Evolutionary conservation across 1,140 invertebrate species (phyloP).

Genomic region (Cotesia vestalis): DNA sequence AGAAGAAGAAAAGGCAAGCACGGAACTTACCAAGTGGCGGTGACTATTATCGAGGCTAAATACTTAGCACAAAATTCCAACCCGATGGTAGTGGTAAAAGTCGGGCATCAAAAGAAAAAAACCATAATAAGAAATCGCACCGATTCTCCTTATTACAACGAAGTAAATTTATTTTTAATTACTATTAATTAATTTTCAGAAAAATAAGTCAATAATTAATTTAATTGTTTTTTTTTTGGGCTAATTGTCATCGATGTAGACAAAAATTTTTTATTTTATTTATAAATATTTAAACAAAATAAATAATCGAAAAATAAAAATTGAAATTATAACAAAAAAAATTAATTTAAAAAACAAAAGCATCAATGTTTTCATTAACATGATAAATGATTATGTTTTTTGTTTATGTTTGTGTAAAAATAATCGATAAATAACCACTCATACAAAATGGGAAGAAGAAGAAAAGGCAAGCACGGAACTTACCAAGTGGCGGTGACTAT

Average conservation of each 20-base stretch:
- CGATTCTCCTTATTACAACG: conserved; percentile 71
- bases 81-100: conserved; percentile 67
- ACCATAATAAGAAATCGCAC: conserved; percentile 66
- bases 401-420: not conserved
- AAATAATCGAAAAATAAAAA: not conserved
- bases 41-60: conserved; percentile 67
- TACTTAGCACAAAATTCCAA: conserved; percentile 66
- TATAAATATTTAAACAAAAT: too few relatives aligned
- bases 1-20: conserved; percentile 40
- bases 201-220: conserved; percentile 22
- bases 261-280: too few relatives aligned
- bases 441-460: conserved; percentile 21
- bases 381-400: not conserved
- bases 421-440: conserved; percentile 10
- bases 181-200: conserved; percentile 9
- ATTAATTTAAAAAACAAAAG: too few relatives aligned
- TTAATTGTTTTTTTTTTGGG: conserved; percentile 42
- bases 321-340: too few relatives aligned
- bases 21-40: conserved; percentile 59
- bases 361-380: too few relatives aligned
- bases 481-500: conserved; percentile 66
- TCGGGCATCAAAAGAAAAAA: conserved; percentile 67
- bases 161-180: conserved; percentile 57
- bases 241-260: too few relatives aligned
- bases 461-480: conserved; percentile 43